Base-by-base conservation (phyloP, 2,888 invertebrate genomes). In the Agriopis aurantiaria region DNA sequence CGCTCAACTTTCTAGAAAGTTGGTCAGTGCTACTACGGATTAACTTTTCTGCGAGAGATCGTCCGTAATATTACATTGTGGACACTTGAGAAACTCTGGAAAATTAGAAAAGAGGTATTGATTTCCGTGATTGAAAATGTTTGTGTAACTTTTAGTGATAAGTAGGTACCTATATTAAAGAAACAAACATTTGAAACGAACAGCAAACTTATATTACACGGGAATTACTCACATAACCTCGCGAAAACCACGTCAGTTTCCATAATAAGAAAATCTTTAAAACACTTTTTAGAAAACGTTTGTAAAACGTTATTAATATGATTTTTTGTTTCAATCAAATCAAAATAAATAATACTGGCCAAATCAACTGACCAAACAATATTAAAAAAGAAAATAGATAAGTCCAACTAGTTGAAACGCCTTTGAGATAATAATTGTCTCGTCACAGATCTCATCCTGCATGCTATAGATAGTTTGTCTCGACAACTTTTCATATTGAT, bases 21-120 rank as follows among this genome's bases (percentile, higher is more conserved):
- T 52, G 9, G 52, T 52, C 52, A 10, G 5, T 52, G 11, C 33
- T 11, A 51, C 45, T 71, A 56, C 63, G 66, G 63, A 63, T 71
- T 63, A 71, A 71, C 70, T 71, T 71, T 70, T 71, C 66, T 55
- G 62, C 70, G 63, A 45, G 45, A 51, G 57, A 66, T 66, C 59
- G 55, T 49, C 55, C 45, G 33, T 53, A 53, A 59, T 58, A 62
- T 62, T 46, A 62, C 46, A 63, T 67, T 48, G 63, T 59, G 59
- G 66, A 60, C 70, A 71, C 70, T 71, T 60, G n/a, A 67, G 59
- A 55, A 71, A 71, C 63, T 71, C 59, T n/a, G 52, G 51, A 9
- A 51, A 64, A 66, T 61, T 46, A 52, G 52, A 33, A 65, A 49
- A 9, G 56, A 57, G 57, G 14, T 62, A 65, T 46, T 52, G 56